Evolutionary conservation across 1,140 invertebrate species (phyloP), one percentile per base, ranked within the genome.

Genomic region (Solen grandis): DNA sequence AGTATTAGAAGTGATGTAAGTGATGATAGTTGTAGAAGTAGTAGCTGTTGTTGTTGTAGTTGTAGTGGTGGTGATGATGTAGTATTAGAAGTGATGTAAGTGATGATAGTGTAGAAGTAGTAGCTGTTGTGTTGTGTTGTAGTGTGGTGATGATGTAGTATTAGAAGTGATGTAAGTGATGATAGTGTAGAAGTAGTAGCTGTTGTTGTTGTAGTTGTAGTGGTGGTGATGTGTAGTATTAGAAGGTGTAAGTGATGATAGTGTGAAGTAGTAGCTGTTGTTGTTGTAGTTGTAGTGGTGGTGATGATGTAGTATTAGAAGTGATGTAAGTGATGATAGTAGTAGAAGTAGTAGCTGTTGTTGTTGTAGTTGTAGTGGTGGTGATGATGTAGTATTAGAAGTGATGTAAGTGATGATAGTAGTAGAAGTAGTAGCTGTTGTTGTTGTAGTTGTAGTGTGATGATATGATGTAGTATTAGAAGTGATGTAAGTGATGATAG

Each of bases 31-130:
- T 14, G 46, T 52, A 52, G n/a, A 14, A 52, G 46, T 52, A 52
- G 46, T 14, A 52, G 46, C n/a, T 14, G 46, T 52, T 14, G 46
- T 52, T 14, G 46, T 52, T 14, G 46, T 52, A 52, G 46, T 52
- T 14, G 46, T 52, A 52, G 46, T 52, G n/a, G 46, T 52, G n/a
- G 46, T 52, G n/a, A 52, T 52, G n/a, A n/a, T 52, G n/a, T n/a
- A n/a, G n/a, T n/a, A n/a, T n/a, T n/a, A n/a, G n/a, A n/a, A n/a
- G n/a, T n/a, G n/a, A n/a, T n/a, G n/a, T n/a, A n/a, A n/a, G n/a
- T n/a, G n/a, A n/a, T n/a, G n/a, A n/a, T n/a, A n/a, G n/a, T n/a
- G n/a, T n/a, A n/a, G n/a, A n/a, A n/a, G n/a, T n/a, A n/a, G n/a
- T n/a, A n/a, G n/a, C n/a, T n/a, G n/a, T n/a, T n/a, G n/a, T n/a